Evolutionary conservation across 2,797 vertebrate genomes (phyloP), one percentile per base, ranked within the genome.

Genomic region (Gastrophryne carolinensis): DNA sequence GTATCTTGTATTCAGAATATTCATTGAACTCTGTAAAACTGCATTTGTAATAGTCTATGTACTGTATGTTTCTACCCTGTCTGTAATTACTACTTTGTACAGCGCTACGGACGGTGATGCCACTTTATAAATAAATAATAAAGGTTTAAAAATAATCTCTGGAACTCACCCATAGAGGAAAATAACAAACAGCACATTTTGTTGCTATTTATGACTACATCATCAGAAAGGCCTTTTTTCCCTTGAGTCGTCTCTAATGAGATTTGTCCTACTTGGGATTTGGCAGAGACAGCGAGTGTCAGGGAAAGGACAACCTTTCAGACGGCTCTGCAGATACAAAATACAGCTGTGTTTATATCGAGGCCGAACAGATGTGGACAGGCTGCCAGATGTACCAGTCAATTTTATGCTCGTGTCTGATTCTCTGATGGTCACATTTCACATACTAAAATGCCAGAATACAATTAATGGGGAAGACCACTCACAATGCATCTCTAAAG

Each of bases 111-210:
- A n/a, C n/a, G n/a, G n/a, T n/a, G n/a, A n/a, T n/a, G n/a, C n/a
- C n/a, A n/a, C n/a, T n/a, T n/a, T n/a, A n/a, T n/a, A n/a, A n/a
- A n/a, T n/a, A n/a, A n/a, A n/a, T n/a, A n/a, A 58, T 21, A 50
- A 80, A 62, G 72, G 67, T 63, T 77, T 81, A 83, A 83, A 86
- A 85, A 86, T 83, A 81, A 79, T 66, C 62, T 19, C 23, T 78
- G 60, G 52, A 56, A 29, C 73, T 73, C 50, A 4, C 69, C 57
- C 64, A 68, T 63, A 80, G 26, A 26, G 47, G 72, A 60, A 81
- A 80, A 83, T 44, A 17, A 75, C 82, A 82, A 39, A 0, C 49
- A 81, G 61, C 24, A 30, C 53, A 21, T 50, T 71, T 24, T 54
- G 44, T 24, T 53, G 49, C 66, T 79, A 80, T 66, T 27, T 63